Percentiles rank a stretch among this genome's conserved stretches.
These are phyloP conservation scores for Shinisaurus crocodilurus DNA, from an alignment of 2,113 vertebrate species.

Conservation along the genomic window DNA sequence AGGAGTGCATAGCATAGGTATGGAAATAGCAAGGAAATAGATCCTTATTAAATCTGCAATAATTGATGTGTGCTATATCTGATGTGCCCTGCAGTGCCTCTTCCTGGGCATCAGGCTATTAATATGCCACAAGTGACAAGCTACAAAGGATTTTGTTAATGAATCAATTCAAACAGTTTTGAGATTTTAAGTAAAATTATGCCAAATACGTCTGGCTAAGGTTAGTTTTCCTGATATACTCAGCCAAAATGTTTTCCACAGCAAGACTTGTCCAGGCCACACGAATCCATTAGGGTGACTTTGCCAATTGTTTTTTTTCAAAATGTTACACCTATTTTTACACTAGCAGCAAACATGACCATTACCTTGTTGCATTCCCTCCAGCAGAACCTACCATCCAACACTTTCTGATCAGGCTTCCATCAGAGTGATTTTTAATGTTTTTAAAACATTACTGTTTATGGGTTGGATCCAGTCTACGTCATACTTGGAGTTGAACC, in stretches of 20 bases:
- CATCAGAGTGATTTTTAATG: not conserved
- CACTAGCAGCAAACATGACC: not conserved
- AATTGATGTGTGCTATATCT: conserved; percentile 31
- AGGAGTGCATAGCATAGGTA: not conserved
- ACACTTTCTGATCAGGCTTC: not conserved
- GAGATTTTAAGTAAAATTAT: not conserved
- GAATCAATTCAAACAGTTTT: conserved; percentile 25
- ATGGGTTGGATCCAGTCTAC: too few relatives aligned
- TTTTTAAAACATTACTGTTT: not conserved
- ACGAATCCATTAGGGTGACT: not conserved
- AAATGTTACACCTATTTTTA: conserved; percentile 6
- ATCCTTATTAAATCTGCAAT: conserved; percentile 63
- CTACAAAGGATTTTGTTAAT: conserved; percentile 27
- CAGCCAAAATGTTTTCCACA: not conserved
- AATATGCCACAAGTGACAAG: conserved; percentile 54
- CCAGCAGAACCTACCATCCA: not conserved
- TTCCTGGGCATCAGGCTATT: conserved; percentile 51
- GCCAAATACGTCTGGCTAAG: conserved; percentile 6
- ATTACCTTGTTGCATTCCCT: accelerated
- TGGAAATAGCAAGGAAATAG: conserved; percentile 42
- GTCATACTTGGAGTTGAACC: too few relatives aligned
- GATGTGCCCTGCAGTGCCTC: not conserved
- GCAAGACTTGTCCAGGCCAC: not conserved
- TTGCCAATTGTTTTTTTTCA: not conserved
- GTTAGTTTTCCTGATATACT: not conserved